Base-by-base conservation (phyloP, 1,140 invertebrate species). In the Pollicipes pollicipes region DNA sequence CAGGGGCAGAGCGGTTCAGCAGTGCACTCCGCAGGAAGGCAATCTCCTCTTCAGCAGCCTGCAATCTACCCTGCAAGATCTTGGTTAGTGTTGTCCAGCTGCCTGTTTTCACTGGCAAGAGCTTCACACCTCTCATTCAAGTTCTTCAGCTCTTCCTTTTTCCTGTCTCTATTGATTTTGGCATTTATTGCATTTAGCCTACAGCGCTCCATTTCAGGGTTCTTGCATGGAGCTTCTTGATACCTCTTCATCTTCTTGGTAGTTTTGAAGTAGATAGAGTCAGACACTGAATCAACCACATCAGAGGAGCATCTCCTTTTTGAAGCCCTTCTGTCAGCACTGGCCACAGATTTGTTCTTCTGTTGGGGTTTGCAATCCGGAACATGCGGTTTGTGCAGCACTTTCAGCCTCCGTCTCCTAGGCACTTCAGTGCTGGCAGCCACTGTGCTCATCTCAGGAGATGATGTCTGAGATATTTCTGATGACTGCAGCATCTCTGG, bases 131-230 rank as follows among this genome's bases (percentile, higher is more conserved):
- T 58, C 17, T 58, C 45, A 58, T 10, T 58, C 13, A 75, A 35
- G 8, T 72, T 70, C 27, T 71, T 31, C 63, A 76, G 31, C 37
- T 70, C n/a, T 16, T 70, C 28, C 71, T 74, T 74, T 71, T 75
- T 75, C 31, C 64, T 66, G 29, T 75, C 75, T 21, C 75, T 67
- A 64, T 76, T 75, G 30, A 69, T 73, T 64, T 76, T 76, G 17
- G 75, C 73, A 30, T 75, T 75, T 6, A 76, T 75, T 6, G 75
- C 75, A 69, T 76, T 75, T 13, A 70, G 73, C 32, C 75, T 66
- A 32, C 35, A 66, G 28, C 74, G 75, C 66, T 76, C 75, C 35
- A 70, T 37, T 6, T 64, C 67, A 0, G 72, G 75, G 58, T 76
- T 73, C 4, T 58, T 64, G 26, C 68, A 73, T 10, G 72, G 73